Evolutionary conservation across 2,113 vertebrate genomes (phyloP), one percentile per base, ranked within the genome.

Genomic region (Blennius ocellaris): DNA sequence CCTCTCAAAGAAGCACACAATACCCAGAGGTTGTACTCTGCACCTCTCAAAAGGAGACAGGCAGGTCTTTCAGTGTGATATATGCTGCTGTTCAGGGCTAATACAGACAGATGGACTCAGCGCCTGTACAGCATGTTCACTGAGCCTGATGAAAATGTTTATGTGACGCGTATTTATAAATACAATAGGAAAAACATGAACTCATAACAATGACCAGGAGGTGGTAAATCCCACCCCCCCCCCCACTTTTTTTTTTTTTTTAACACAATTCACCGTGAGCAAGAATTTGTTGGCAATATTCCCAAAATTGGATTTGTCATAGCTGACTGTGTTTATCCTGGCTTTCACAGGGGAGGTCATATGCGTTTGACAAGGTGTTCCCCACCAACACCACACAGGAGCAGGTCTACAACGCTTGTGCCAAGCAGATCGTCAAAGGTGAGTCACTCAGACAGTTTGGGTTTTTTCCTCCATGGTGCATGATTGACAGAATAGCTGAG

Each of bases 351-450:
- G 95, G 95, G 11, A 97, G 95, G 76, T 89, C 94, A 0, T 98
- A 95, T 30, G 94, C 89, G 12, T 97, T 96, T 69, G 97, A 97
- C 84, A 93, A 94, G 14, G 97, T 97, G 36, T 97, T 97, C 66
- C 95, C 96, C 11, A 95, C 95, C 6, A 97, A 96, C 90, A 94
- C 95, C 44, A 96, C 95, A n/a, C 97, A 98, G 89, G 96, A 97
- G 59, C 96, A 98, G 88, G 95, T 98, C 54, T 98, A 98, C 89
- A 95, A 96, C 50, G 91, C 95, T 5, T 98, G 96, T 12, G 97
- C 97, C 91, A 97, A 96, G 92, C 96, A 97, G 89, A 97, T 97
- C 53, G 96, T 97, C 74, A 97, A 95, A 96, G 97, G 97, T 97
- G 89, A 96, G 93, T 82, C 44, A 43, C 3, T 11, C 5, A 11